A percentile compares a stretch with the other conserved stretches of the same genome.
phyloP scores from a whole-genome alignment of 1,140 invertebrate genomes.

The Callitettix versicolor region DNA sequence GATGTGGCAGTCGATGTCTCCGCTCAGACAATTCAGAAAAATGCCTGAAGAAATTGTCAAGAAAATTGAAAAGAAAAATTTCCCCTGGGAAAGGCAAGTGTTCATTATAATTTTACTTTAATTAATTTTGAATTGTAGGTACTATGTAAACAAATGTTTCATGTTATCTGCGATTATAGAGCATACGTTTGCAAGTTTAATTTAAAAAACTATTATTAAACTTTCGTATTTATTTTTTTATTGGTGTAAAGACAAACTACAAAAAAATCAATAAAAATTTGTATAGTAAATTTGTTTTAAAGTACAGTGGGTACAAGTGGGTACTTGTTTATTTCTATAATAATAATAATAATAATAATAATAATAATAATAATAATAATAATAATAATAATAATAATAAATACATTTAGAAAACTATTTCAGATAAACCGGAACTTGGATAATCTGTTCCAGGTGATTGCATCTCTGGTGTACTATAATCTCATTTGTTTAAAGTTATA shows the following conservation, averaged over 20 bases:
- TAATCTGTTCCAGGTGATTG: no score
- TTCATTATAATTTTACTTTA: neutral
- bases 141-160: no score
- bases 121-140: no score
- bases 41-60: constrained; percentile 97
- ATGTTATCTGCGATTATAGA: neutral
- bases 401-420: no score
- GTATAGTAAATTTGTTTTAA: neutral
- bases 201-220: neutral
- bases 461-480: no score
- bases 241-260: neutral
- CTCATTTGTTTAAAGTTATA: neutral
- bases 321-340: no score
- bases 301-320: no score
- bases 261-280: neutral
- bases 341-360: no score
- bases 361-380: no score
- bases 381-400: no score
- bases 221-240: neutral
- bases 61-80: constrained; percentile 97
- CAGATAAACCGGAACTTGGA: no score
- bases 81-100: constrained; percentile 65
- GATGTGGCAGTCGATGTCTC: constrained; percentile 99
- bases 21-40: constrained; percentile 92
- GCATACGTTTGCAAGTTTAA: neutral